Evolutionary conservation across 2,113 vertebrate species (phyloP).

Genomic region (Xenopus borealis): DNA sequence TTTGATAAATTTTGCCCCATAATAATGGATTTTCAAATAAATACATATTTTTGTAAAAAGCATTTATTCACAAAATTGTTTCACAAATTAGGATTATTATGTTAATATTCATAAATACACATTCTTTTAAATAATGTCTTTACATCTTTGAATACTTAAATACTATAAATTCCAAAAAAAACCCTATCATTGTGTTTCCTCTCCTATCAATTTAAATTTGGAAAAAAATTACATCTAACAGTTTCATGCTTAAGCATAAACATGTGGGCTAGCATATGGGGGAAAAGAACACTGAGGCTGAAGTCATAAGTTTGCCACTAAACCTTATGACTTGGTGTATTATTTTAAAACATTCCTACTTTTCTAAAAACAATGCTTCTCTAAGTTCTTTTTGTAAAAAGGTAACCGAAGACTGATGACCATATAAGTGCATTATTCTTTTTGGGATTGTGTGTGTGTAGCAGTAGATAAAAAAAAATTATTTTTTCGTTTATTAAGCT

Average conservation of each 20-base stretch:
- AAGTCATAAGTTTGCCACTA: conserved; percentile 31
- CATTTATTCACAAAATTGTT: no score
- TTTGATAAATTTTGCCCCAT: no score
- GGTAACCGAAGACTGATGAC: no score
- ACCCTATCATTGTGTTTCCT: conserved; percentile 34
- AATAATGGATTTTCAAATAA: no score
- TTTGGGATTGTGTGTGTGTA: no score
- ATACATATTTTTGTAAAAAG: no score
- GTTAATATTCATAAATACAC: not conserved
- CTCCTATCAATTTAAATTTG: conserved; percentile 33
- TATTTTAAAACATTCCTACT: conserved; percentile 22
- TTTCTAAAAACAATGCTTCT: not conserved
- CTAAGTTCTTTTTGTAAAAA: not conserved
- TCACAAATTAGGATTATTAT: no score
- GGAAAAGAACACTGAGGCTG: conserved; percentile 14
- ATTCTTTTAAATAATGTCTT: not conserved
- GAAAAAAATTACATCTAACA: conserved; percentile 23
- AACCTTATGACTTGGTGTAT: conserved; percentile 17
- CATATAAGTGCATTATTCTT: no score
- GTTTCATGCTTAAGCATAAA: conserved; percentile 35
- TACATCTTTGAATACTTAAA: conserved; percentile 17
- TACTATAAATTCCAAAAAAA: conserved; percentile 26
- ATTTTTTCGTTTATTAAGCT: no score
- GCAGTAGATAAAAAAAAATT: no score
- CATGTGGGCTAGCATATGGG: conserved; percentile 31